phyloP scores from a whole-genome alignment of 1,140 invertebrate genomes.

The Pinna nobilis region DNA sequence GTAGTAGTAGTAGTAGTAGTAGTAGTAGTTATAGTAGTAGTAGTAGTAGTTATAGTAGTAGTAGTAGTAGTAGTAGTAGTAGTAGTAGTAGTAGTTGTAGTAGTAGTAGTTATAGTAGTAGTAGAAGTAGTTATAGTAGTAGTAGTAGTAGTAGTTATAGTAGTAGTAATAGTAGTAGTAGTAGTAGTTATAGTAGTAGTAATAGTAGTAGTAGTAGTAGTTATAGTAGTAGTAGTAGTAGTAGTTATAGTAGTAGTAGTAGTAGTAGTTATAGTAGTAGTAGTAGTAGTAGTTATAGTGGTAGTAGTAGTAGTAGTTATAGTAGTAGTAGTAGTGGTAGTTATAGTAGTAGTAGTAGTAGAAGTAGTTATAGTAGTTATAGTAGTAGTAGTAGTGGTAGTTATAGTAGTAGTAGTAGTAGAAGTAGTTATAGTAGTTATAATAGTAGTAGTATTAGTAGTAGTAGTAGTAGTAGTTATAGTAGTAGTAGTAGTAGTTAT shows the following conservation, averaged over 20 bases:
- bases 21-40: conserved; percentile 19
- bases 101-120: conserved; percentile 14
- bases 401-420: background rate
- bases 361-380: no score
- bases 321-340: conserved; percentile 15
- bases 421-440: no score
- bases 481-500: conserved; percentile 5
- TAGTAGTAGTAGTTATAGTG: conserved; percentile 21
- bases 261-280: conserved; percentile 1
- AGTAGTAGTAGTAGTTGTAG: conserved; percentile 1
- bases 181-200: conserved; percentile 16
- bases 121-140: no score
- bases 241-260: background rate
- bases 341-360: no score
- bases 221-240: background rate
- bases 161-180: conserved; percentile 25
- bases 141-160: no score
- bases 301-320: conserved; percentile 21
- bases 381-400: background rate
- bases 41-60: conserved; percentile 8
- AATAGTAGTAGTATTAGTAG: no score
- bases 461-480: conserved; percentile 15
- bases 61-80: conserved; percentile 9
- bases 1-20: conserved; percentile 15
- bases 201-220: conserved; percentile 17